Evolutionary conservation across 2,888 invertebrate species (phyloP).

Genomic region (Andrena bicolor): DNA sequence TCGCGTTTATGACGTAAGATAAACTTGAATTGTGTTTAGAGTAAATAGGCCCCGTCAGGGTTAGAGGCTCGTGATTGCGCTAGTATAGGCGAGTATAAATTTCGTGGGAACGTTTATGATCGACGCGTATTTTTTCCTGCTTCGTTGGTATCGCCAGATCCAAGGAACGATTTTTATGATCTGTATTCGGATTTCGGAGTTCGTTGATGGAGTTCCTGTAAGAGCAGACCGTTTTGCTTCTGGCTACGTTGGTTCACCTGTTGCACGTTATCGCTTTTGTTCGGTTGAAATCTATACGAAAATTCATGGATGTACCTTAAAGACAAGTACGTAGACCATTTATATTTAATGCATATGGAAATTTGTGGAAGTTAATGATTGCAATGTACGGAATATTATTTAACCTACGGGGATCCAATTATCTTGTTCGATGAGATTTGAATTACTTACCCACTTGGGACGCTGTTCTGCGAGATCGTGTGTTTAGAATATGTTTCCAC

Average conservation of each 20-base stretch:
- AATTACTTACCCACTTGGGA: too few species aligned
- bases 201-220: background rate
- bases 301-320: background rate
- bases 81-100: slow-evolving; percentile 35
- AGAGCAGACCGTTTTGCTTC: background rate
- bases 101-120: slow-evolving; percentile 17
- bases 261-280: background rate
- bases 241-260: background rate
- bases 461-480: too few species aligned
- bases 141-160: background rate
- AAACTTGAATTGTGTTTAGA: slow-evolving; percentile 39
- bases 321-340: too few species aligned
- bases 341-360: too few species aligned
- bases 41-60: slow-evolving; percentile 25
- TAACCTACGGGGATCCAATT: too few species aligned
- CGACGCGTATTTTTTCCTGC: slow-evolving; percentile 23
- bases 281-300: background rate
- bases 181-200: background rate
- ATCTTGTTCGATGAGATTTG: too few species aligned
- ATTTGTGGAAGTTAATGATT: too few species aligned
- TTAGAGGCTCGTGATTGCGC: background rate
- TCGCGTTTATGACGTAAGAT: slow-evolving; percentile 26
- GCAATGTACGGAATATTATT: too few species aligned
- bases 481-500: too few species aligned
- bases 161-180: background rate